Evolutionary conservation across 2,113 vertebrate species (phyloP).

Genomic region (Hydropotes inermis): DNA sequence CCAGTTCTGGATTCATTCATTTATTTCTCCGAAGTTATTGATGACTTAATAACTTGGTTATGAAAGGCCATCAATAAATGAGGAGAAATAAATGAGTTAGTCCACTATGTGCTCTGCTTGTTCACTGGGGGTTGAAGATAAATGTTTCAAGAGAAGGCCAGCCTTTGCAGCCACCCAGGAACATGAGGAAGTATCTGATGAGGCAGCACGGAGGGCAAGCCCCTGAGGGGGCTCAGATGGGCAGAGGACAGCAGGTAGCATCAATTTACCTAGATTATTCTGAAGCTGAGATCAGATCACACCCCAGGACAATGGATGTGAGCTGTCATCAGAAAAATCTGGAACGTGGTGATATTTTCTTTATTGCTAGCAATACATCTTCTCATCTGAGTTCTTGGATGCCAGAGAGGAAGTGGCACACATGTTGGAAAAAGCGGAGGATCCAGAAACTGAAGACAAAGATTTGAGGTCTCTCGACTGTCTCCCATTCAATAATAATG

Average conservation of each 20-base stretch:
- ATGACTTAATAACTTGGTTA: slow-evolving; percentile 68
- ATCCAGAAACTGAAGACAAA: not conserved
- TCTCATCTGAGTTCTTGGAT: not conserved
- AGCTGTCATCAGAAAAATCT: not conserved
- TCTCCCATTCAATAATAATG: not conserved
- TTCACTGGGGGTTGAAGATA: slow-evolving; percentile 57
- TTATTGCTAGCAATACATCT: not conserved
- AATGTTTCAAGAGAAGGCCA: slow-evolving; percentile 29
- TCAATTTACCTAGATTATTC: not conserved
- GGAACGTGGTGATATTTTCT: not conserved
- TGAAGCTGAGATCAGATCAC: not conserved
- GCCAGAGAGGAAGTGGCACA: not conserved
- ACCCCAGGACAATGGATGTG: not conserved
- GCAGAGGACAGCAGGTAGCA: not conserved
- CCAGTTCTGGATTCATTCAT: slow-evolving; percentile 53
- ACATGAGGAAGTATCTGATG: not conserved
- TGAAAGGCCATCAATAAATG: slow-evolving; percentile 67
- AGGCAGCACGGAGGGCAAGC: not conserved
- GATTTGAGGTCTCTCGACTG: not conserved
- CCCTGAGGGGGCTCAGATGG: not conserved
- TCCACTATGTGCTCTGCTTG: slow-evolving; percentile 31
- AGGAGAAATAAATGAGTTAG: slow-evolving; percentile 66
- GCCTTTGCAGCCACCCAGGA: slow-evolving; percentile 13
- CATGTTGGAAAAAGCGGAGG: not conserved
- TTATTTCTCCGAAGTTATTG: slow-evolving; percentile 65